Percentiles rank a stretch among this genome's conserved stretches.
Evolutionary conservation across 2,888 invertebrate species (phyloP).

Genomic region (Dermolepida albohirtum): DNA sequence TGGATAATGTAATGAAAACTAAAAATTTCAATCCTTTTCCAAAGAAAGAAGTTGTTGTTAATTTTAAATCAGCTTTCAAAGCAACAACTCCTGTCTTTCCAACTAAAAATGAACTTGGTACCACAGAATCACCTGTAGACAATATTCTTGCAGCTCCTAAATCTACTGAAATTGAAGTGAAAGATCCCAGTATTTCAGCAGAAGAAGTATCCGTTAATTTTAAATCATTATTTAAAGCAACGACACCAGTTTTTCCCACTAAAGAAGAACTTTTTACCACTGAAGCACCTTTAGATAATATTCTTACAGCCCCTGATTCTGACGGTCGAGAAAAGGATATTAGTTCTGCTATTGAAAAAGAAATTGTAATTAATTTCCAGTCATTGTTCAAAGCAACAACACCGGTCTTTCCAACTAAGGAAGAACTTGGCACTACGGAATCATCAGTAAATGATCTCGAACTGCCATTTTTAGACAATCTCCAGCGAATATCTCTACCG

Average conservation of each 20-base stretch:
- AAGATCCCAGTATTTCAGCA: not conserved
- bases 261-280: conserved; percentile 39
- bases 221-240: conserved; percentile 40
- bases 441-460: conserved; percentile 35
- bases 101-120: conserved; percentile 37
- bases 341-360: not conserved
- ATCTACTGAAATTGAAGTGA: not conserved
- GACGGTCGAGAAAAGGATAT: too few species aligned
- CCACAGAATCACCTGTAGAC: conserved; percentile 28
- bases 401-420: conserved; percentile 41
- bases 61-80: conserved; percentile 42
- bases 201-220: conserved; percentile 31
- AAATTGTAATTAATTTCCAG: conserved; percentile 35
- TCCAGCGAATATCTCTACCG: too few species aligned
- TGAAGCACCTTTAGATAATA: conserved; percentile 14
- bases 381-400: conserved; percentile 42
- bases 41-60: conserved; percentile 32
- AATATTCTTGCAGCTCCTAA: conserved; percentile 27
- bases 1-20: conserved; percentile 23
- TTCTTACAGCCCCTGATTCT: conserved; percentile 4
- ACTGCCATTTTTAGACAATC: conserved; percentile 2
- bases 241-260: conserved; percentile 43
- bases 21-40: conserved; percentile 12
- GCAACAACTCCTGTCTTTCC: conserved; percentile 42
- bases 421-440: conserved; percentile 39